phyloP scores from a whole-genome alignment of 2,113 vertebrate species.

The Fregetta grallaria region DNA sequence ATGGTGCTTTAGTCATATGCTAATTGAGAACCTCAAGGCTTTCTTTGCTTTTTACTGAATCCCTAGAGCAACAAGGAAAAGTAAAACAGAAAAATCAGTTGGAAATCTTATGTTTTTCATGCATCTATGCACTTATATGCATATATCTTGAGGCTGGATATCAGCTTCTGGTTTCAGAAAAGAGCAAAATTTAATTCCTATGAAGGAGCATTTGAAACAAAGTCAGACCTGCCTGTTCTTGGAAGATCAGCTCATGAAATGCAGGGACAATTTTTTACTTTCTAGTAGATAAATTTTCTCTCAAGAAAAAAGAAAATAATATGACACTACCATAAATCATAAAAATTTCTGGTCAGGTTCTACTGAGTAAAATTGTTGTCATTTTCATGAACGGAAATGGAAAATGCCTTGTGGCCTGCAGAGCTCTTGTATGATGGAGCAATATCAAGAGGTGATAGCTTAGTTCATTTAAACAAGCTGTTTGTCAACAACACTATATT shows the following conservation, averaged over 20 bases:
- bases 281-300: background rate
- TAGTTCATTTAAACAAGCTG: background rate
- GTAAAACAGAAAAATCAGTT: background rate
- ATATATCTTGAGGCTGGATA: background rate
- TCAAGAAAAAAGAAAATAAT: background rate
- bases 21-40: background rate
- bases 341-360: background rate
- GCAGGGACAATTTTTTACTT: background rate
- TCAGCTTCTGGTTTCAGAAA: background rate
- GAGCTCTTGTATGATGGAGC: background rate
- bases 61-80: background rate
- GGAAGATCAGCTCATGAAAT: background rate
- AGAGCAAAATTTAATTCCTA: background rate
- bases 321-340: background rate
- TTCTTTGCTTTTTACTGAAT: background rate
- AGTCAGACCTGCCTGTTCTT: background rate
- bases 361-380: background rate
- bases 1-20: background rate
- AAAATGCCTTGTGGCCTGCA: background rate
- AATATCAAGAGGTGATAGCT: background rate
- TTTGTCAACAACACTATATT: accelerated
- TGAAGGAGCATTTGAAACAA: background rate
- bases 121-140: background rate
- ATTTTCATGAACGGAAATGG: background rate
- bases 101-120: background rate